A percentile compares a stretch with the other conserved stretches of the same genome.
phyloP scores from a whole-genome alignment of 2,113 vertebrate genomes.

The Regulus satrapa region DNA sequence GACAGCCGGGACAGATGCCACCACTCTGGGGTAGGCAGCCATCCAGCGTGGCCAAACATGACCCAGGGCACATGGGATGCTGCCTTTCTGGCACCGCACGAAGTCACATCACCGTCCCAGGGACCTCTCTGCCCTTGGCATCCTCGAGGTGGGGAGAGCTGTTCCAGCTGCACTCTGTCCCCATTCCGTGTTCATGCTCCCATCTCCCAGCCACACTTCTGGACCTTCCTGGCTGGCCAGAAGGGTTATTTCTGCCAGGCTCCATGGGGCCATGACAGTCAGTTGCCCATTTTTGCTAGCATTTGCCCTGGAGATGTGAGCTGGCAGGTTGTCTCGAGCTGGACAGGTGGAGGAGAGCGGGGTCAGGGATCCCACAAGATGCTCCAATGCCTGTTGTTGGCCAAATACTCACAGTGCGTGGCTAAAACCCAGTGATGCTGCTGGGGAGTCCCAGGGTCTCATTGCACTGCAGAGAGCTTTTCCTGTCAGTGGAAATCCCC shows the following conservation, averaged over 20 bases:
- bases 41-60: fast-evolving
- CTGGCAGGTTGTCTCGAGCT: not conserved
- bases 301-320: not conserved
- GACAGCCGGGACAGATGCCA: not conserved
- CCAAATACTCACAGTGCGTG: fast-evolving
- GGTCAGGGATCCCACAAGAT: not conserved
- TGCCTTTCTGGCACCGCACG: not conserved
- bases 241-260: not conserved
- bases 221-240: not conserved
- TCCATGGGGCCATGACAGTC: not conserved
- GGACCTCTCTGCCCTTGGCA: not conserved
- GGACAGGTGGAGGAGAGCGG: not conserved
- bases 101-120: not conserved
- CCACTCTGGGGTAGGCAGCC: not conserved
- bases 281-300: not conserved
- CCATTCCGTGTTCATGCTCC: not conserved
- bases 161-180: not conserved
- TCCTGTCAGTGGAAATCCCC: not conserved
- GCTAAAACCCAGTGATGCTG: not conserved
- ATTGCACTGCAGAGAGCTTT: not conserved
- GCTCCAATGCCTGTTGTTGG: not conserved
- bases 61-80: not conserved
- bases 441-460: not conserved
- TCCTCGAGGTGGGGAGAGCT: not conserved
- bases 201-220: not conserved